Evolutionary conservation across 2,113 vertebrate genomes (phyloP).

Genomic region (Pelecanoides urinatrix): DNA sequence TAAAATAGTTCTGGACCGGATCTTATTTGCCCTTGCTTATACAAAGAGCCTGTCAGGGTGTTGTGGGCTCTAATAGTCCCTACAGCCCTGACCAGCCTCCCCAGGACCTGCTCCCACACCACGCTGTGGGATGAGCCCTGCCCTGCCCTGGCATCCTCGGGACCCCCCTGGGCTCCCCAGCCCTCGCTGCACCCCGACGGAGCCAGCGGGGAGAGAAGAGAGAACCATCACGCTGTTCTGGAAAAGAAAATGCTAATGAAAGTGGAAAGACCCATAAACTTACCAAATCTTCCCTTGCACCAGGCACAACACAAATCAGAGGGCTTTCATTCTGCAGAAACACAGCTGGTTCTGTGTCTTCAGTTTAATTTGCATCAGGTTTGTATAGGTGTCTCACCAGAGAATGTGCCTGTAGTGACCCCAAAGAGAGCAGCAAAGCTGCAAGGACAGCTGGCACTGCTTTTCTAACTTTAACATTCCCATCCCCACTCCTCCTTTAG

Average conservation of each 20-base stretch:
- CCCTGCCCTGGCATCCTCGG: not conserved
- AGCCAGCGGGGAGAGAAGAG: not conserved
- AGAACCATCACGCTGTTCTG: not conserved
- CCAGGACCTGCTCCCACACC: not conserved
- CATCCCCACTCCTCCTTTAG: not conserved
- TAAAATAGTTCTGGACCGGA: not conserved
- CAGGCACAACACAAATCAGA: not conserved
- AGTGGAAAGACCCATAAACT: not conserved
- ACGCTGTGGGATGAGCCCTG: not conserved
- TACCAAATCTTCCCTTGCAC: not conserved
- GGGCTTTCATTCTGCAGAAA: not conserved
- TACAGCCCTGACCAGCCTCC: not conserved
- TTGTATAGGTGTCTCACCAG: not conserved
- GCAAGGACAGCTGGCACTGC: not conserved
- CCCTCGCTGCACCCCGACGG: fast-evolving
- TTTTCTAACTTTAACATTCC: not conserved
- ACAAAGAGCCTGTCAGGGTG: not conserved
- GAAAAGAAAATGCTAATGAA: not conserved
- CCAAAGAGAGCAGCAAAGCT: not conserved
- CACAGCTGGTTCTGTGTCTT: not conserved
- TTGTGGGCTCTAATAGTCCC: not conserved
- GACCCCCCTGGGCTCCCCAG: no score
- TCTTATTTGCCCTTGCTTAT: not conserved
- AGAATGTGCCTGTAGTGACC: not conserved
- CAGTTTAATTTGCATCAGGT: not conserved